These are phyloP conservation scores for Urocitellus parryii DNA, from an alignment of 2,113 vertebrate species.

Conservation along the genomic window DNA sequence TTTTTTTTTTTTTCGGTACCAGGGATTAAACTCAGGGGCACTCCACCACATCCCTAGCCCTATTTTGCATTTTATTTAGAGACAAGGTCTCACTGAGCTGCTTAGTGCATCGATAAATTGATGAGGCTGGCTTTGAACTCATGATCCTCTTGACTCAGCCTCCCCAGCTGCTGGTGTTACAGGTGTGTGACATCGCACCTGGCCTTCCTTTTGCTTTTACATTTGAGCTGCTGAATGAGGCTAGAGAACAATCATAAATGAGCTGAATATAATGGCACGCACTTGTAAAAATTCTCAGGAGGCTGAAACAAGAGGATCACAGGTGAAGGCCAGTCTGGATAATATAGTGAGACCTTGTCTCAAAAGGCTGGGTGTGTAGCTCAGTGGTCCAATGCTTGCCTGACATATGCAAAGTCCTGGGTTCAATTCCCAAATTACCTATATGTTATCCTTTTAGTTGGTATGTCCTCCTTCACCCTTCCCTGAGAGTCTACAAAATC, in stretches of 20 bases:
- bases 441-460: background rate
- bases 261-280: background rate
- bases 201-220: background rate
- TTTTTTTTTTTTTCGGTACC: background rate
- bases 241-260: conserved; percentile 27
- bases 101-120: no score
- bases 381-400: background rate
- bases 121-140: no score
- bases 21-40: no score
- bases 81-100: no score
- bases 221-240: background rate
- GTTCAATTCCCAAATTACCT: background rate
- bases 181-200: no score
- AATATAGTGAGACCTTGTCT: background rate
- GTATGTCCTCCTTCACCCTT: background rate
- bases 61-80: no score
- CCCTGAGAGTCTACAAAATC: background rate
- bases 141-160: no score
- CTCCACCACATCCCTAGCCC: no score
- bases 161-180: no score
- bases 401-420: background rate
- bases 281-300: background rate
- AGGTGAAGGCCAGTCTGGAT: no score
- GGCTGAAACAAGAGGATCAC: background rate
- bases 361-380: background rate